These are phyloP conservation scores for Ammodytes dubius DNA, from an alignment of 2,113 vertebrate species.

Conservation along the genomic window DNA sequence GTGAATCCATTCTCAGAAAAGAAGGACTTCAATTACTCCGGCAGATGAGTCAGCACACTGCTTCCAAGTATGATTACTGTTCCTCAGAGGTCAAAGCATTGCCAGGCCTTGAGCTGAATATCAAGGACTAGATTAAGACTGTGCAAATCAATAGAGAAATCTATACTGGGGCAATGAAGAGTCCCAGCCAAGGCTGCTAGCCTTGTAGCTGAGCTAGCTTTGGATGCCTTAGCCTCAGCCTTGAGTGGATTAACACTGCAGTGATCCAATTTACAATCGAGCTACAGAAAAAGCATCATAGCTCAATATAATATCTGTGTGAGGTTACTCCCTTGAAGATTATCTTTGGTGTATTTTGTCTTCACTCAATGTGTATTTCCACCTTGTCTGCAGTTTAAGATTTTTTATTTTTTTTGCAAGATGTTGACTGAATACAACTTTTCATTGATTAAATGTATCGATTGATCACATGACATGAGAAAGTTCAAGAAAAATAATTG, in stretches of 20 bases:
- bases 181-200: slow-evolving; percentile 61
- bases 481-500: slow-evolving; percentile 10
- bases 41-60: slow-evolving; percentile 75
- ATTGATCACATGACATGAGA: slow-evolving; percentile 20
- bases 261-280: slow-evolving; percentile 74
- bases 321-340: slow-evolving; percentile 20
- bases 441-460: slow-evolving; percentile 36
- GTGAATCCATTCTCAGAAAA: slow-evolving; percentile 45
- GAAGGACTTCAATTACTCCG: slow-evolving; percentile 56
- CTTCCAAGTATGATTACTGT: slow-evolving; percentile 71
- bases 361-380: slow-evolving; percentile 23
- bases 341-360: slow-evolving; percentile 27
- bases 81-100: slow-evolving; percentile 71
- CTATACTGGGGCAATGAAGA: slow-evolving; percentile 64
- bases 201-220: slow-evolving; percentile 56
- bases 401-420: slow-evolving; percentile 25
- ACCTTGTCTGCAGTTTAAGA: slow-evolving; percentile 14
- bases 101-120: slow-evolving; percentile 79
- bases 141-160: slow-evolving; percentile 77
- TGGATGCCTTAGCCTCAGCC: slow-evolving; percentile 48
- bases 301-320: slow-evolving; percentile 44
- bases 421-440: slow-evolving; percentile 23
- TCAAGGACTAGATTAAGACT: slow-evolving; percentile 81
- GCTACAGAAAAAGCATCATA: slow-evolving; percentile 35
- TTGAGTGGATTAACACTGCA: slow-evolving; percentile 75